phyloP scores from a whole-genome alignment of 2,113 vertebrate genomes.

The Lichenostomus cassidix region DNA sequence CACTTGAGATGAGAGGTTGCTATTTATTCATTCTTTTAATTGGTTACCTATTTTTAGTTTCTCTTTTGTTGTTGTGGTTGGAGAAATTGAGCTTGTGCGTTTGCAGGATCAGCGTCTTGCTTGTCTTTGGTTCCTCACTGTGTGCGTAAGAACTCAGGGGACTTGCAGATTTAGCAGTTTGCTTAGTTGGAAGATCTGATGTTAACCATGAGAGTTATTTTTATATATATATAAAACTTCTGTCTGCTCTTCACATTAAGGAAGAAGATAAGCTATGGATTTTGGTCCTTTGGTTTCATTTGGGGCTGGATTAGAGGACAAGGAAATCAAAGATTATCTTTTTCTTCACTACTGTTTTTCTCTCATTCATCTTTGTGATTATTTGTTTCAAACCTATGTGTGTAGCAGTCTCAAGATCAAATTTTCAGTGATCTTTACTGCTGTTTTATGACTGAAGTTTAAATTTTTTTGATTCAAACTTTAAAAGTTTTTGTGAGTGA shows the following conservation, averaged over 20 bases:
- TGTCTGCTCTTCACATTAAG: not conserved
- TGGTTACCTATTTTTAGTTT: not conserved
- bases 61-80: not conserved
- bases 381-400: not conserved
- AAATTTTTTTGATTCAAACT: not conserved
- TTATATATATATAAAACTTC: not conserved
- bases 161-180: not conserved
- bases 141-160: not conserved
- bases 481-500: not conserved
- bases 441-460: not conserved
- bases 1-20: not conserved
- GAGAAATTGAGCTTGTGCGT: not conserved
- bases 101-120: not conserved
- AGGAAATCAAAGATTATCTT: not conserved
- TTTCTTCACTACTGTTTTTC: not conserved
- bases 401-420: not conserved
- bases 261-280: not conserved
- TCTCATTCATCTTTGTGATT: not conserved
- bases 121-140: not conserved
- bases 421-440: not conserved
- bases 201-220: not conserved
- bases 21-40: not conserved
- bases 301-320: not conserved
- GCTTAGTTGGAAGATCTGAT: not conserved
- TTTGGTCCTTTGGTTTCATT: not conserved